Evolutionary conservation across 2,113 vertebrate species (phyloP).

Genomic region (Sylvicapra grimmia): DNA sequence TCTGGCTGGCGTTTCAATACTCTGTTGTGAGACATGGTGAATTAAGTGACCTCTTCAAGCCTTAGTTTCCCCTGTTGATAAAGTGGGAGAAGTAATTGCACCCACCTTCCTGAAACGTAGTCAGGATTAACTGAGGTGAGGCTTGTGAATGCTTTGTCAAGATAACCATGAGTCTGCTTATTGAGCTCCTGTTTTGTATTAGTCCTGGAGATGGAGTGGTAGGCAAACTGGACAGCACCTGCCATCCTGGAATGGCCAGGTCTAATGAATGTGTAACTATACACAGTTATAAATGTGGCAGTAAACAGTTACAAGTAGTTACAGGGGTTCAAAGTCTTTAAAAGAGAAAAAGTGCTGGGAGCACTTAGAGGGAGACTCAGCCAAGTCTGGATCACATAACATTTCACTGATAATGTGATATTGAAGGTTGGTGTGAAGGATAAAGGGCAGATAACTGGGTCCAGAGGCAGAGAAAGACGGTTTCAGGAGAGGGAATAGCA

Average conservation of each 20-base stretch:
- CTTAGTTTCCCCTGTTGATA: background rate
- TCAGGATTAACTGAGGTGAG: background rate
- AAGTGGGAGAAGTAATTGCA: background rate
- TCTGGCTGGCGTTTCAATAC: background rate
- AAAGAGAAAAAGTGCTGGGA: background rate
- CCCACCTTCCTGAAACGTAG: background rate
- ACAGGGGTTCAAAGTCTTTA: background rate
- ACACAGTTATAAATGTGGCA: background rate
- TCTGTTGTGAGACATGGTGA: background rate
- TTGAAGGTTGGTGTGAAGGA: background rate
- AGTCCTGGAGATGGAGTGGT: background rate
- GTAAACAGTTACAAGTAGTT: background rate
- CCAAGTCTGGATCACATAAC: background rate
- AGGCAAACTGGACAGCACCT: background rate
- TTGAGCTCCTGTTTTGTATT: background rate
- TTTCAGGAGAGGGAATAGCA: background rate
- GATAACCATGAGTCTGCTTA: accelerated
- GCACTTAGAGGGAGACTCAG: background rate
- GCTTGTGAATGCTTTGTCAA: background rate
- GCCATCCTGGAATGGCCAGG: accelerated
- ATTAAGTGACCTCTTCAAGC: background rate
- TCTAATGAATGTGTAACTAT: background rate
- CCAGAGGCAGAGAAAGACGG: background rate
- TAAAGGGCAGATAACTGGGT: background rate
- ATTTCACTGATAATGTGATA: background rate